Base-by-base conservation (phyloP, 1,140 invertebrate genomes). In the Eciton burchellii region DNA sequence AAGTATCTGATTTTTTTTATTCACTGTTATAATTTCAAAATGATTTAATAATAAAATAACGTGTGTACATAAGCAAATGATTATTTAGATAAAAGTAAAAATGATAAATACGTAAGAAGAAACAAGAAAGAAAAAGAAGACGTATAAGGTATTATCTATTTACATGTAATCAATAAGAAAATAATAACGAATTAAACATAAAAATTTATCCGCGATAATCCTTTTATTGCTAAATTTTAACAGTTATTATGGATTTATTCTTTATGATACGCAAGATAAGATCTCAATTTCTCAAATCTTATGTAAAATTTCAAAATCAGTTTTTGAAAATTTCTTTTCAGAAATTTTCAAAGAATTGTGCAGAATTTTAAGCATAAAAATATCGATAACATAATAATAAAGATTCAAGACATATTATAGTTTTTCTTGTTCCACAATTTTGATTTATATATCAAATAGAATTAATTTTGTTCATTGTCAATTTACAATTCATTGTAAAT, bases 11-110 rank as follows among this genome's bases (percentile, higher is more conserved):
- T 57, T 59, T 16, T 57, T 74, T 49, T 54, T 47, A 24, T 54
- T 24, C 4, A 9, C 5, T 43, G 43, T 11, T 26, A 26, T n/a
- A 76, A 65, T 76, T n/a, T 60, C 12, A n/a, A 59, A 21, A 52
- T 35, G 14, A 76, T 12, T 63, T 63, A 41, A 76, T 73, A 68
- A 62, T 62, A 52, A 76, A 54, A 19, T 56, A 71, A 52, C 24
- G n/a, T 43, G 70, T 12, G 14, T 29, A 47, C 43, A n/a, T 65
- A 74, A 82, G 65, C 16, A 45, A 74, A n/a, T 57, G 16, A 19
- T 49, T 47, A 49, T 63, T 72, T 45, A 19, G 26, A 70, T 24
- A 26, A n/a, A 56, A 41, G 29, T 24, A 4, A 57, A 72, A 16
- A 83, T 29, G 59, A 29, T 59, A 57, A 19, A 19, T 26, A n/a